These are phyloP conservation scores for Geotrupes spiniger DNA, from an alignment of 2,888 invertebrate genomes.

Conservation along the genomic window DNA sequence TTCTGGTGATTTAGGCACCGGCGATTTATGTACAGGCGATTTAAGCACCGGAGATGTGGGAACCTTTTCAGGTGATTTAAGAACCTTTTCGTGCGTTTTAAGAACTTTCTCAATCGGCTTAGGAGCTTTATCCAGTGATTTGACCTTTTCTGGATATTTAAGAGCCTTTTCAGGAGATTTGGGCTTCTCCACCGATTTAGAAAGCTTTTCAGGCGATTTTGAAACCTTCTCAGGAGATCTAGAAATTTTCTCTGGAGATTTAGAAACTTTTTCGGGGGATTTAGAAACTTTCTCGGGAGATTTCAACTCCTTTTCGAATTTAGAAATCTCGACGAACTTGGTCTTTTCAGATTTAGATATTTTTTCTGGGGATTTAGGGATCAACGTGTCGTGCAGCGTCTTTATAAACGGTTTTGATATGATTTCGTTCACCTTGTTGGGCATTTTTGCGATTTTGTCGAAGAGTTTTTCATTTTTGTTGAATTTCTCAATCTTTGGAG, in stretches of 20 bases:
- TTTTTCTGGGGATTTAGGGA: too few relatives aligned
- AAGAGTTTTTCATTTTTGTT: too few relatives aligned
- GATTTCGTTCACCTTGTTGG: background rate
- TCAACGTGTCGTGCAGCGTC: too few relatives aligned
- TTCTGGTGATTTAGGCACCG: slow-evolving; percentile 9
- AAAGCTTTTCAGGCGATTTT: slow-evolving; percentile 21
- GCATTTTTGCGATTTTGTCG: background rate
- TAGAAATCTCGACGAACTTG: too few relatives aligned
- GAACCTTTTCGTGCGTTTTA: slow-evolving; percentile 33
- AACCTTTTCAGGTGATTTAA: slow-evolving; percentile 9
- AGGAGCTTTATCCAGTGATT: background rate
- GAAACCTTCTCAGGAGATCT: slow-evolving; percentile 13
- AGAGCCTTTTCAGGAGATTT: slow-evolving; percentile 25
- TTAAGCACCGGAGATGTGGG: slow-evolving; percentile 12
- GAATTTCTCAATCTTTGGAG: too few relatives aligned
- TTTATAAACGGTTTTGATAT: too few relatives aligned
- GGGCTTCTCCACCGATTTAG: slow-evolving; percentile 4
- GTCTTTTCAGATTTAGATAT: too few relatives aligned
- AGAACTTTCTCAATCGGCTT: slow-evolving; percentile 25
- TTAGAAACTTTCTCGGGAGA: slow-evolving; percentile 28
- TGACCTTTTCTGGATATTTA: slow-evolving; percentile 22
- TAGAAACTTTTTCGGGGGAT: slow-evolving; percentile 31
- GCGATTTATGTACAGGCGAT: slow-evolving; percentile 16
- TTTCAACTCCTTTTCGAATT: background rate
- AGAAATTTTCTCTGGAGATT: slow-evolving; percentile 7